Base-by-base conservation (phyloP, 1,140 invertebrate genomes). In the Trichonephila inaurata region DNA sequence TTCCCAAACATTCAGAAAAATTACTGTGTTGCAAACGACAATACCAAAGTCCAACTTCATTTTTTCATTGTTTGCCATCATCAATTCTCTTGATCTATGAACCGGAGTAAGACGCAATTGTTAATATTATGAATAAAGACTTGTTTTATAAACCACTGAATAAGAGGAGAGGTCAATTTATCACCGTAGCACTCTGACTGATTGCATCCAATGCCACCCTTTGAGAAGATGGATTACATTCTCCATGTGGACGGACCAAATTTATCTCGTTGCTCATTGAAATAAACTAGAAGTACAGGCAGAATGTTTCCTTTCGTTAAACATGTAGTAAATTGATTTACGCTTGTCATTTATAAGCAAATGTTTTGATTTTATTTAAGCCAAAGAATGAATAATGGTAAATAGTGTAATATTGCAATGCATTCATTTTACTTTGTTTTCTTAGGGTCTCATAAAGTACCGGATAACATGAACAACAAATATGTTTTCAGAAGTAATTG, bases 141-240 rank as follows among this genome's bases (percentile, higher is more conserved):
- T 77, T 77, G 69, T 77, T 77, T 77, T 77, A 77, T 77, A 77
- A 77, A 77, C 69, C 69, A 77, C 28, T 40, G 69, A 77, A 77
- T 77, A 19, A 77, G 69, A 77, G 33, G 69, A 77, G 24, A 24
- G 28, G 69, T 28, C 69, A 28, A 77, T 77, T 77, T 16, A 77
- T 77, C 69, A 77, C 28, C 24, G 69, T 77, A 33, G 16, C 69
- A 77, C 69, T 28, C 28, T 77, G 69, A 77, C 69, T 77, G 69
- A 77, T 77, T 33, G 69, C 16, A 7, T 6, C 28, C 24, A 3
- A 24, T 14, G 8, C 24, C 66, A 24, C 66, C n/a, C 24, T 5
- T 21, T 1, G 2, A 14, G 24, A 69, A 69, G 21, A 69, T 8
- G 1, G 24, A 69, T 28, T 69, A 69, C 66, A 69, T 24, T 28